Evolutionary conservation across 2,888 invertebrate species (phyloP), one percentile per base, ranked within the genome.

Genomic region (Agriopis aurantiaria): DNA sequence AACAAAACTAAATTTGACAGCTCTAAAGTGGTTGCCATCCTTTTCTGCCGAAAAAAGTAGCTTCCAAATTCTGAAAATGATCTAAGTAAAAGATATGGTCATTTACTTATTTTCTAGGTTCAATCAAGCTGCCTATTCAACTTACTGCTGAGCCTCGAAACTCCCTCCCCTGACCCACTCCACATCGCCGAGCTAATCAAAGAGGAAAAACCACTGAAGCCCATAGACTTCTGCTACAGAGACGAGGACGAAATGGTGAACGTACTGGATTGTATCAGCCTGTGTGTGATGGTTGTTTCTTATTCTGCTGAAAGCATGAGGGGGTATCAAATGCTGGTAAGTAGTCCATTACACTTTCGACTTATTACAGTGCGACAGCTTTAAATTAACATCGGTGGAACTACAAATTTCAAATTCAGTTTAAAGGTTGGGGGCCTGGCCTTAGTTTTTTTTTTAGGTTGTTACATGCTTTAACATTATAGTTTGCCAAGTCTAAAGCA

Each of bases 231-330:
- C 90, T 99, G 99, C 89, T 99, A 99, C 88, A 97, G 99, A 78
- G 99, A 99, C 86, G 99, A 99, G 85, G 97, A 98, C 63, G 99
- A 99, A 88, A 98, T 98, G 95, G 99, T 99, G 64, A 98, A 98
- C 10, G 98, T 99, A 8, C 93, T 99, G 72, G 99, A 99, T 87
- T 99, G 99, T 80, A 98, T 99, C 85, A 99, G 99, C n/a, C 96
- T 99, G 66, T 99, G 99, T 87, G 99, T 99, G 0, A 99, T 99
- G 96, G 99, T 99, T 0, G 98, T 99, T 7, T 99, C 99, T 0
- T 99, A 99, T 89, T 97, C 99, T 0, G 98, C 99, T 8, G 99
- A 99, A 88, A 99, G 99, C 68, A 96, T 97, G 74, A 92, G 98
- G 73, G 98, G 98, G 0, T 98, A 98, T 87, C 98, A 98, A 88